Base-by-base conservation (phyloP, 2,888 invertebrate species). In the Drosophila percnosoma region DNA sequence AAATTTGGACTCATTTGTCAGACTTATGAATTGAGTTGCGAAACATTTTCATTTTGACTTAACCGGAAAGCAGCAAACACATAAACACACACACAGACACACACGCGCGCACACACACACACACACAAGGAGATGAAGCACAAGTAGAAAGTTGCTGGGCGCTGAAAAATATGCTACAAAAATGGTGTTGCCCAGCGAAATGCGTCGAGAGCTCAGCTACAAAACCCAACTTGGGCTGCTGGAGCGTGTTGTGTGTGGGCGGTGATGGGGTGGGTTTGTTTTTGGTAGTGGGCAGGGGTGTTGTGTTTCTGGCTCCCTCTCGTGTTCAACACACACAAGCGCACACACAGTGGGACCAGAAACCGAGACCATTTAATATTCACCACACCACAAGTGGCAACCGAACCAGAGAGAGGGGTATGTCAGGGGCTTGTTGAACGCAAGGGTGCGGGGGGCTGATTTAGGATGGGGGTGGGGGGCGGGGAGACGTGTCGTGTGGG, bases 161-260 rank as follows among this genome's bases (percentile, higher is more conserved):
- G 80, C 83, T 71, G 68, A 80, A 82, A 82, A 84, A 78, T 87
- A 80, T 87, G 83, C 84, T 82, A 87, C 78, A 84, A 74, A 73
- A 67, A 64, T 67, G 45, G 31, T 67, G 61, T 68, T 67, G 57
- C 51, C 62, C 65, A 61, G 51, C 58, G 45, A 72, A 68, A 55
- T 65, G 61, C 53, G 66, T 72, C 62, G 42, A 61, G 63, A 62
- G 77, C 73, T 72, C 13, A 66, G 53, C 29, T 57, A 76, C 61
- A 62, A 84, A 78, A 78, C 55, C 66, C 71, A 73, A 66, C 75
- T 65, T 8, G 49, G 6, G 42, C 33, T 24, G 18, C 0, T 27
- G 24, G n/a, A 53, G 53, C 15, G 18, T 33, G 24, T 8, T 34
- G 33, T 33, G 33, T 27, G 27, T 7, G 42, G 21, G 21, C 21